Evolutionary conservation across 2,888 invertebrate species (phyloP).

Genomic region (Plusia festucae): DNA sequence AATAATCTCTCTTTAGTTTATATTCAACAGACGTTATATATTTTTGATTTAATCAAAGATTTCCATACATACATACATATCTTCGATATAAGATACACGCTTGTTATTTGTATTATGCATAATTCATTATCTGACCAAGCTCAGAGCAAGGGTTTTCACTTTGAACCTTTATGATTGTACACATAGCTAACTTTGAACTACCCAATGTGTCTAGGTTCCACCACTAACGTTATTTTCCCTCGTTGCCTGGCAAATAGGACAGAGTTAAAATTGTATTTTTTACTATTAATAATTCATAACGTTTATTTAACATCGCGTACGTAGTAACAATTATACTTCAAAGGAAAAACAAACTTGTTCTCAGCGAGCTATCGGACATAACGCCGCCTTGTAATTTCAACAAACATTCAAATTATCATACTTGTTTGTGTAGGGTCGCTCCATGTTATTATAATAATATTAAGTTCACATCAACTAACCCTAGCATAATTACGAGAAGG

Average conservation of each 20-base stretch:
- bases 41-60: background rate
- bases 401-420: constrained; percentile 4
- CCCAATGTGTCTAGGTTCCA: no score
- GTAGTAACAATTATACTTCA: background rate
- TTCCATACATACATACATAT: background rate
- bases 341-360: constrained; percentile 1
- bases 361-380: background rate
- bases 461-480: constrained; percentile 13
- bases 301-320: background rate
- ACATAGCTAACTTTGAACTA: no score
- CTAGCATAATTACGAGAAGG: background rate
- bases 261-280: no score
- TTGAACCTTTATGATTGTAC: no score
- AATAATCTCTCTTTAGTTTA: background rate
- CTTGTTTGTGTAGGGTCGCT: constrained; percentile 3
- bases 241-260: no score
- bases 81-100: background rate
- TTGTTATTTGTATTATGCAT: background rate
- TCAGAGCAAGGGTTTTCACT: no score
- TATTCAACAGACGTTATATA: background rate
- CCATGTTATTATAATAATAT: constrained; percentile 9
- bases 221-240: no score
- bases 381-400: background rate
- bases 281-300: no score
- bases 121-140: no score